These are phyloP conservation scores for Sebastes elongatus DNA, from an alignment of 2,797 vertebrate genomes.

Conservation along the genomic window DNA sequence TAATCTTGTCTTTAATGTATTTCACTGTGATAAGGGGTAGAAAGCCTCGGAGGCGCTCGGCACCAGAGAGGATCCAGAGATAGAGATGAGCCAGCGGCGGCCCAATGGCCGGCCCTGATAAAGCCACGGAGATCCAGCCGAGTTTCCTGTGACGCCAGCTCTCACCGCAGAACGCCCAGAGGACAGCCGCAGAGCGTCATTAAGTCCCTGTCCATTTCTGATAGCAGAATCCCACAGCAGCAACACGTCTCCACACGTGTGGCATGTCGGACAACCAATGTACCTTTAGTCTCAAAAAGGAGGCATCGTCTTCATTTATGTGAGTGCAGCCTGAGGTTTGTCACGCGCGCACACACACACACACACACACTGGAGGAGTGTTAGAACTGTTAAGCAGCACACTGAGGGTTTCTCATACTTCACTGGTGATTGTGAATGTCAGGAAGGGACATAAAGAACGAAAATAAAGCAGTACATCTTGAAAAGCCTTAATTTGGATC, in stretches of 20 bases:
- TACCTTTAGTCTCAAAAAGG: neutral
- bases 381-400: no score
- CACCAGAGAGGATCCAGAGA: conserved; percentile 64
- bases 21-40: conserved; percentile 70
- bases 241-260: neutral
- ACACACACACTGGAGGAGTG: neutral
- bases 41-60: conserved; percentile 60
- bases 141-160: conserved; percentile 46
- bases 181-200: conserved; percentile 34
- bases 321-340: no score
- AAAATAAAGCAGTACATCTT: neutral
- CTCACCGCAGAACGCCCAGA: neutral
- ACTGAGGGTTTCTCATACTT: neutral
- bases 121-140: conserved; percentile 51
- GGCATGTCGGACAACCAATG: neutral
- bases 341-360: no score
- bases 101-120: conserved; percentile 47
- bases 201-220: conserved; percentile 27
- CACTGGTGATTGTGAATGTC: neutral
- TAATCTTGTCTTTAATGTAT: conserved; percentile 79
- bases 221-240: conserved; percentile 23
- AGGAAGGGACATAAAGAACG: neutral
- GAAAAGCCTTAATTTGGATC: no score
- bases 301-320: neutral
- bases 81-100: conserved; percentile 51